Evolutionary conservation across 2,113 vertebrate species (phyloP).

Genomic region (Hippocampus comes): DNA sequence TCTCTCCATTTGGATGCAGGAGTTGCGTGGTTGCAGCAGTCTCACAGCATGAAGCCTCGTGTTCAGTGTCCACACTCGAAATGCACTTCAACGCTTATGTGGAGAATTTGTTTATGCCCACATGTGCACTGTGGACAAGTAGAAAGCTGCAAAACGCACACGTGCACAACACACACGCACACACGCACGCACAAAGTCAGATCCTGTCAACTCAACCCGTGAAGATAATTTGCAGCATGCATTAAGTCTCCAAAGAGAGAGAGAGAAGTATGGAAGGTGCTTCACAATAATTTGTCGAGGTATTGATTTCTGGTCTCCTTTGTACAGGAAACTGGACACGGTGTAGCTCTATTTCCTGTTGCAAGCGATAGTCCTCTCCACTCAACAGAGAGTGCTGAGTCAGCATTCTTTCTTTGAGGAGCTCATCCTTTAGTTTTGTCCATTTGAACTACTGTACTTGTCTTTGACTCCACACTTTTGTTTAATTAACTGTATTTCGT

Average conservation of each 20-base stretch:
- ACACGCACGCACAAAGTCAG: not conserved
- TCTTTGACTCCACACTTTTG: conserved; percentile 29
- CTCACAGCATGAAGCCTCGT: not conserved
- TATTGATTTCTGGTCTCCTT: conserved; percentile 31
- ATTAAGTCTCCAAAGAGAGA: conserved; percentile 1
- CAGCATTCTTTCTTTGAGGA: conserved; percentile 49
- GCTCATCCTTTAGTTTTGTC: conserved; percentile 31
- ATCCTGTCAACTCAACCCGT: not conserved
- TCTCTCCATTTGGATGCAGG: conserved; percentile 16
- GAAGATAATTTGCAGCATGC: not conserved
- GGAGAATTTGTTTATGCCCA: conserved; percentile 36
- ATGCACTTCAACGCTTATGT: not conserved
- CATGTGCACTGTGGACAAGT: conserved; percentile 24
- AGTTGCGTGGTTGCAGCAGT: conserved; percentile 44
- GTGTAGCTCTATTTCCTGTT: conserved; percentile 62
- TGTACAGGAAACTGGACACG: conserved; percentile 56
- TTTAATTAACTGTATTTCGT: not conserved
- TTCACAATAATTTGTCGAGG: conserved; percentile 8
- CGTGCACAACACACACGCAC: not conserved
- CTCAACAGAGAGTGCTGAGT: conserved; percentile 42
- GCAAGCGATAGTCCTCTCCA: conserved; percentile 50
- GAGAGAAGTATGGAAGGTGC: not conserved
- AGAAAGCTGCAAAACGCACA: conserved; percentile 1
- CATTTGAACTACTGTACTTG: conserved; percentile 4
- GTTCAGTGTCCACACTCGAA: not conserved